These are phyloP conservation scores for Leptinotarsa haldemani DNA, from an alignment of 2,888 invertebrate genomes.

Conservation along the genomic window DNA sequence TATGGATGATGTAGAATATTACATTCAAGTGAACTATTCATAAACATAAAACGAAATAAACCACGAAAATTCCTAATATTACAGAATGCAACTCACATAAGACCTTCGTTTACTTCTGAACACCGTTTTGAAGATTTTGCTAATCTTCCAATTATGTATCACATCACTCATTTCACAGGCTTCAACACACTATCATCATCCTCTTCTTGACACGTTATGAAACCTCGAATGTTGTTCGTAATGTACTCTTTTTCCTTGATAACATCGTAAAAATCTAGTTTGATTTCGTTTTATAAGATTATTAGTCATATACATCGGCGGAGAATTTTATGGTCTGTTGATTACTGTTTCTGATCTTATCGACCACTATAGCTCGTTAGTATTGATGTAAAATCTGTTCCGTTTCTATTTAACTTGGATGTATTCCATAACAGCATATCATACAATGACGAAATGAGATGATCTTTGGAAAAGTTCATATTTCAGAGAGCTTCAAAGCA, in stretches of 20 bases:
- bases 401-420: too few relatives aligned
- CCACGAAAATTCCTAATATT: neutral
- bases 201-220: constrained; percentile 3
- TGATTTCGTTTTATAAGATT: constrained; percentile 9
- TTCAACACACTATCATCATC: neutral
- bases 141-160: neutral
- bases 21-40: too few relatives aligned
- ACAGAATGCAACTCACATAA: neutral
- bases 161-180: constrained; percentile 3
- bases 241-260: constrained; percentile 13
- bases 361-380: neutral
- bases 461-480: too few relatives aligned
- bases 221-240: constrained; percentile 4
- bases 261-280: constrained; percentile 20
- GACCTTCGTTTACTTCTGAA: neutral
- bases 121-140: neutral
- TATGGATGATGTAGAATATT: too few relatives aligned
- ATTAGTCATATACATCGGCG: constrained; percentile 8
- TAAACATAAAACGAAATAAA: neutral
- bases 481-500: too few relatives aligned
- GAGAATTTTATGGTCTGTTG: neutral
- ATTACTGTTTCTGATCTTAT: neutral
- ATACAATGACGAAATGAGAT: too few relatives aligned
- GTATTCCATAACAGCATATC: too few relatives aligned
- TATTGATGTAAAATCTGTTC: neutral